Evolutionary conservation across 37 sponge, comb jelly and placozoan species (phyloP).

Genomic region (Halichondria panicea): DNA sequence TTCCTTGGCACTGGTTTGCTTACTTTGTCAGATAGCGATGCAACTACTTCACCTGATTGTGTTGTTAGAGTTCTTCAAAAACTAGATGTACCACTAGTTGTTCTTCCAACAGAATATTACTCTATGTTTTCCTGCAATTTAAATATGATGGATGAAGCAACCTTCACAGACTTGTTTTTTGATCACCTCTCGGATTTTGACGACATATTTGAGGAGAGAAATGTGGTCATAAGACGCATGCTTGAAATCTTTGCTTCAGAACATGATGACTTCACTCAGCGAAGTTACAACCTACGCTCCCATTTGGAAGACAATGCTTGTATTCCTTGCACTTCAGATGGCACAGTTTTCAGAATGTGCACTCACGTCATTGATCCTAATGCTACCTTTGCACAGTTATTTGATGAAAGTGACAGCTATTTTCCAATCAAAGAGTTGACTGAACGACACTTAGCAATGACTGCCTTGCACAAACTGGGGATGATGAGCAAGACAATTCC

Average conservation of each 20-base stretch:
- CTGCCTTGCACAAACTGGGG: constrained; percentile 35
- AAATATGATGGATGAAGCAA: too few species aligned
- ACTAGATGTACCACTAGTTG: too few species aligned
- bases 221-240: not conserved
- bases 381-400: constrained; percentile 22
- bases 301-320: constrained; percentile 9
- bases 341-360: constrained; percentile 10
- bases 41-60: too few species aligned
- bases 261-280: not conserved
- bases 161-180: too few species aligned
- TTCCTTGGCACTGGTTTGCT: constrained; percentile 15
- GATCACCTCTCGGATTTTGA: too few species aligned
- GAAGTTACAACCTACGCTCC: not conserved
- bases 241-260: not conserved
- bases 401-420: constrained; percentile 28
- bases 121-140: too few species aligned
- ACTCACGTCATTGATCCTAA: constrained; percentile 34
- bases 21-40: too few species aligned
- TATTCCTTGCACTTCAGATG: constrained; percentile 58
- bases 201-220: too few species aligned
- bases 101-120: not conserved
- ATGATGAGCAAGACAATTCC: constrained; percentile 23
- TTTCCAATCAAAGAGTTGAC: constrained; percentile 39
- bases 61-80: too few species aligned
- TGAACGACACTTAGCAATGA: not conserved